These are phyloP conservation scores for Lycaon pictus DNA, from an alignment of 2,113 vertebrate species.

Conservation along the genomic window DNA sequence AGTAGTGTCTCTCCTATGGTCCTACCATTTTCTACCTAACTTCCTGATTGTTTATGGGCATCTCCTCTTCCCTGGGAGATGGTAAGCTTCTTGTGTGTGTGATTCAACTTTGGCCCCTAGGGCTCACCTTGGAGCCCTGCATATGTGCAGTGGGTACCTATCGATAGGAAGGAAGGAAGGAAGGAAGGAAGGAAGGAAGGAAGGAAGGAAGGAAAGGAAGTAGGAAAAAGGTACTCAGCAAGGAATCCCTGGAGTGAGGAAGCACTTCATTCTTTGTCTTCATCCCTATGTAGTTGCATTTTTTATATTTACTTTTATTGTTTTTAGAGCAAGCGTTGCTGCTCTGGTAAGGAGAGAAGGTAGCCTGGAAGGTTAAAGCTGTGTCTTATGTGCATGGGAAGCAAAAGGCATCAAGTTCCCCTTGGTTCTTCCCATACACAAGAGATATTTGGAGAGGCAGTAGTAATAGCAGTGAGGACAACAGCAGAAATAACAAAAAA, in stretches of 20 bases:
- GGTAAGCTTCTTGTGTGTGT: background rate
- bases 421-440: background rate
- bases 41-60: background rate
- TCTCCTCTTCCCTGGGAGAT: background rate
- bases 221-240: background rate
- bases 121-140: background rate
- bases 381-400: background rate
- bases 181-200: background rate
- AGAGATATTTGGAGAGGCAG: background rate
- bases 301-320: background rate
- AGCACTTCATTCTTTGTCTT: background rate
- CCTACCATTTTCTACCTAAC: background rate
- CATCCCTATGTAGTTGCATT: background rate
- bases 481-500: background rate
- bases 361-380: background rate
- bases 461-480: background rate
- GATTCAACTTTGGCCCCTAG: background rate
- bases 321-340: background rate
- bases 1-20: background rate
- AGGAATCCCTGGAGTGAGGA: background rate
- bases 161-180: background rate
- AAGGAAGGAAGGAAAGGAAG: background rate
- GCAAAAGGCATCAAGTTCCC: background rate
- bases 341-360: background rate
- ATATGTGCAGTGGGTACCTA: background rate